Base-by-base conservation (phyloP, 2,113 vertebrate genomes). In the Melozone crissalis region DNA sequence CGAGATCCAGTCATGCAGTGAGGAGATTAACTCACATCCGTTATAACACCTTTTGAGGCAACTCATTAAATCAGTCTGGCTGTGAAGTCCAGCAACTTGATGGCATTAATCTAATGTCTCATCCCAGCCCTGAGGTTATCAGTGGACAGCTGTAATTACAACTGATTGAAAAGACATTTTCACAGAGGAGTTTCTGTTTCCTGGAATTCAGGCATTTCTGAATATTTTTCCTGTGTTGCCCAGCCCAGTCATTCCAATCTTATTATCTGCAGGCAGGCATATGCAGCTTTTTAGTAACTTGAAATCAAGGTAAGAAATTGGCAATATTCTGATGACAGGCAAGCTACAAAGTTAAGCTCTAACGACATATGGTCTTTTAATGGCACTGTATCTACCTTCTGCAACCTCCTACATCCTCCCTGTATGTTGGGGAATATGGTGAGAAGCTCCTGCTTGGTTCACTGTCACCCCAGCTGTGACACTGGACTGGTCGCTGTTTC, bases 401-500 rank as follows among this genome's bases (percentile, higher is more conserved):
- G 3, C 27, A 73, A 18, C 27, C 1, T 55, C 49, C 41, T 27
- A 39, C 22, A 65, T 39, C 68, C 17, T 47, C 69, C 27, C 27
- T 97, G 9, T 87, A 97, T 5, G 68, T 33, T 11, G 93, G 68
- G 26, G 96, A 98, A 59, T 5, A 95, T 43, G 98, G 97, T 7
- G 97, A 97, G 18, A 39, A 92, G 26, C 98, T 98, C 55, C 93
- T 96, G 94, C 97, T 99, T 55, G 82, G 95, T 90, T 98, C 98
- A 72, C 96, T 97, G 20, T 98, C 97, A 61, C 90, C 97, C 82
- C 98, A 98, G 67, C 95, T 98, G 23, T 35, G 96, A 91, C 98
- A 98, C 31, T 97, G 98, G 35, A 98, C 97, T 79, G 98, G 98
- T 59, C 89, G 97, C 88, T 98, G 97, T 33, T 97, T 96, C 63